Evolutionary conservation across 2,888 invertebrate species (phyloP).

Genomic region (Melanargia galathea): DNA sequence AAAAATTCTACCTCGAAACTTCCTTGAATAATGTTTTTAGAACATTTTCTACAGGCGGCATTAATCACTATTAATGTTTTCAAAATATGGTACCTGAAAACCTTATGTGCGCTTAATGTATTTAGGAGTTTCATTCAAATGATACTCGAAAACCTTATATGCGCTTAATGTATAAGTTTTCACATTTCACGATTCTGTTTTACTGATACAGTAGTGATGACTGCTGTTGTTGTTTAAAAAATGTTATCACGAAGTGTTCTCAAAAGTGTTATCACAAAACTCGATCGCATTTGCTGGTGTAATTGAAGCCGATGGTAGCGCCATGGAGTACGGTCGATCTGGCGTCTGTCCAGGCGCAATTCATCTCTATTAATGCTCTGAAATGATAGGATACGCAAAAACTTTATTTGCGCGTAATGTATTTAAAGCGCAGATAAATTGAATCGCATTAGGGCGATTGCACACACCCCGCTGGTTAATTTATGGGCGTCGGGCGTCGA

Average conservation of each 20-base stretch:
- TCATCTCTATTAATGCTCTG: constrained; percentile 73
- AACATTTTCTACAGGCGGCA: too few relatives aligned
- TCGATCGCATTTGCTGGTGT: constrained; percentile 10
- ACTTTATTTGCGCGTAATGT: constrained; percentile 67
- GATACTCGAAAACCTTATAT: too few relatives aligned
- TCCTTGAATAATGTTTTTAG: too few relatives aligned
- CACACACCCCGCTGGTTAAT: constrained; percentile 39
- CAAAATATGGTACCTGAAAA: too few relatives aligned
- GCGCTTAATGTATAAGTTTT: too few relatives aligned
- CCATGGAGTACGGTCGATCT: constrained; percentile 49
- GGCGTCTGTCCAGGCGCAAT: constrained; percentile 71
- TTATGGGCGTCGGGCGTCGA: constrained; percentile 33
- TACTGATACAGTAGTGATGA: too few relatives aligned
- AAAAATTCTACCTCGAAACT: too few relatives aligned
- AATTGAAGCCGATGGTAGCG: constrained; percentile 48
- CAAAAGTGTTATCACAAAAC: neutral
- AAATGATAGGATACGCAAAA: constrained; percentile 69
- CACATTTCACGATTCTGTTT: too few relatives aligned
- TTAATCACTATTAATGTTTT: too few relatives aligned
- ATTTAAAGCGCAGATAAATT: constrained; percentile 63
- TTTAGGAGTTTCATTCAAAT: too few relatives aligned
- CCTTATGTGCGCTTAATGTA: too few relatives aligned
- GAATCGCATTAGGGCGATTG: constrained; percentile 44
- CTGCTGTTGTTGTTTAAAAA: too few relatives aligned
- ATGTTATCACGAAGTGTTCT: neutral